These are phyloP conservation scores for Thermophis baileyi DNA, from an alignment of 2,113 vertebrate species.

Conservation along the genomic window DNA sequence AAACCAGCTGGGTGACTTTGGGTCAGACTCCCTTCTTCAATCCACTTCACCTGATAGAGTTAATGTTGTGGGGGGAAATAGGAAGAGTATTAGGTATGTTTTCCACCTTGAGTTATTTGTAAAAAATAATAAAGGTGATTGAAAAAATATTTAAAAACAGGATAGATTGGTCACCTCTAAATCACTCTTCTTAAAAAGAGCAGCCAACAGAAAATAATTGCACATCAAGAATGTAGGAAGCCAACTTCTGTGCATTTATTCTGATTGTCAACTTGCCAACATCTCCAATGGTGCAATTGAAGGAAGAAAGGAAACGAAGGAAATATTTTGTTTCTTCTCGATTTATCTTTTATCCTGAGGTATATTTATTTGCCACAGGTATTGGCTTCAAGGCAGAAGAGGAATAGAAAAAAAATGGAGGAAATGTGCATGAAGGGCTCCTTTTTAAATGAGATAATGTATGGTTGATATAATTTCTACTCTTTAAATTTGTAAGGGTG, in stretches of 20 bases:
- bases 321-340: slow-evolving; percentile 14
- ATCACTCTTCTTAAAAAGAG: slow-evolving; percentile 42
- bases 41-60: no score
- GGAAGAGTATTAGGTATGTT: no score
- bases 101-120: no score
- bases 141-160: no score
- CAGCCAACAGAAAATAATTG: not conserved
- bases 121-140: no score
- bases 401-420: not conserved
- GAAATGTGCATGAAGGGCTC: not conserved
- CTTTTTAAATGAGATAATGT: accelerated
- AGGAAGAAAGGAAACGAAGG: not conserved
- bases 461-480: not conserved
- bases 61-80: no score
- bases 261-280: slow-evolving; percentile 17
- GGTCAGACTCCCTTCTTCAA: no score
- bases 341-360: not conserved
- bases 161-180: not conserved
- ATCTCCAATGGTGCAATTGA: not conserved
- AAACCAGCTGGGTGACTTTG: no score
- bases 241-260: not conserved
- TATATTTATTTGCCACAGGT: not conserved
- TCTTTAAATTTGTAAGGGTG: not conserved
- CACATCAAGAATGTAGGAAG: not conserved
- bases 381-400: not conserved